Percentiles rank a stretch among this genome's conserved stretches.
phyloP scores from a whole-genome alignment of 30 jellyfish, hydroid and myxozoan genomes.

The Turritopsis dohrnii region DNA sequence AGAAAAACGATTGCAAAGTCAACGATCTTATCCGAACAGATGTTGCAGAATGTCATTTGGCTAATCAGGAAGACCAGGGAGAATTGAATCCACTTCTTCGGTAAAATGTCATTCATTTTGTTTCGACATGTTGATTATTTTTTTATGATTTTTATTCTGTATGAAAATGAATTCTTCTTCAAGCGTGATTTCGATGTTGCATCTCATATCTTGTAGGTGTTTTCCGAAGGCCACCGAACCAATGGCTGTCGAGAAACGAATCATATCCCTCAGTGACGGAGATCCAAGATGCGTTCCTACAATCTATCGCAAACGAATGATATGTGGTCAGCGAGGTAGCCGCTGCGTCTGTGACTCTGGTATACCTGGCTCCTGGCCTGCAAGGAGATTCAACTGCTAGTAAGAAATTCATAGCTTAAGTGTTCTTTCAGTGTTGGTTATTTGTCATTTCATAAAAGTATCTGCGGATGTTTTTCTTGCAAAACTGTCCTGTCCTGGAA shows the following conservation, averaged over 20 bases:
- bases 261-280: constrained; percentile 21
- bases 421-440: neutral
- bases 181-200: neutral
- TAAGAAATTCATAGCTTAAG: neutral
- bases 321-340: constrained; percentile 45
- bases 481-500: too few species aligned
- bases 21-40: constrained; percentile 26
- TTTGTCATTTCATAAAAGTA: too few species aligned
- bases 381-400: constrained; percentile 16
- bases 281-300: constrained; percentile 26
- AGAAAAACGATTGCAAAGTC: constrained; percentile 28
- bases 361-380: neutral
- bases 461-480: too few species aligned
- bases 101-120: neutral
- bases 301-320: neutral
- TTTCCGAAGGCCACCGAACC: constrained; percentile 8
- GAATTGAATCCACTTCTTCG: neutral
- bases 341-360: constrained; percentile 50
- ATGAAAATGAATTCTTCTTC: neutral
- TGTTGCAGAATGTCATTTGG: constrained; percentile 31
- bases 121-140: neutral
- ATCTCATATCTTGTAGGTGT: neutral
- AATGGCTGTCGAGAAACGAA: constrained; percentile 9
- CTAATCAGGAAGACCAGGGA: neutral
- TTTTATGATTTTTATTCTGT: neutral